Percentiles rank a stretch among this genome's conserved stretches.
Evolutionary conservation across 2,888 invertebrate genomes (phyloP).

Genomic region (Leistus spinibarbis): DNA sequence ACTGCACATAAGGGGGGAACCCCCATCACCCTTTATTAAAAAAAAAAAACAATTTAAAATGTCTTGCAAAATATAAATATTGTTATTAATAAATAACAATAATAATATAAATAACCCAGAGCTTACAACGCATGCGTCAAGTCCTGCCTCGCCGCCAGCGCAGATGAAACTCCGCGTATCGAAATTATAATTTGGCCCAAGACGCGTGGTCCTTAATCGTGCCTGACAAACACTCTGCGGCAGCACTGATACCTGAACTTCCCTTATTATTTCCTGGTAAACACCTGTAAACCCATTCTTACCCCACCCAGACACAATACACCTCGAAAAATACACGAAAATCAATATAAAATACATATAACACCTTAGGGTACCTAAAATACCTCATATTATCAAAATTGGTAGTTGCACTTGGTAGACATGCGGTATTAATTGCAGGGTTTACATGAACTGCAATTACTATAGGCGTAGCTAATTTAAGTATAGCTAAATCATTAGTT

Average conservation of each 20-base stretch:
- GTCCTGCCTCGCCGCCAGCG: constrained; percentile 77
- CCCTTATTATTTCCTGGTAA: constrained; percentile 33
- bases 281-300: constrained; percentile 69
- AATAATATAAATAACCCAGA: no score
- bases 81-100: not conserved
- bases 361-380: not conserved
- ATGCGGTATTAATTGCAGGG: constrained; percentile 63
- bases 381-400: constrained; percentile 12
- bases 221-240: constrained; percentile 66
- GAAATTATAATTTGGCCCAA: constrained; percentile 67
- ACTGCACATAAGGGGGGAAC: constrained; percentile 71
- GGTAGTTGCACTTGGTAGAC: constrained; percentile 60
- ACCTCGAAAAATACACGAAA: constrained; percentile 51
- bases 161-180: constrained; percentile 71
- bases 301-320: constrained; percentile 87
- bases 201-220: constrained; percentile 67
- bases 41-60: constrained; percentile 12
- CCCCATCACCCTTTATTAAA: constrained; percentile 71
- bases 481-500: constrained; percentile 80
- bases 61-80: not conserved
- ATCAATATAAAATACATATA: not conserved
- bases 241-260: constrained; percentile 75
- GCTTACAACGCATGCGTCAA: constrained; percentile 79
- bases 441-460: constrained; percentile 63
- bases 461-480: constrained; percentile 68